Conservation (phyloP, 2,113 vertebrate genomes). For the Engraulis encrasicolus region DNA sequence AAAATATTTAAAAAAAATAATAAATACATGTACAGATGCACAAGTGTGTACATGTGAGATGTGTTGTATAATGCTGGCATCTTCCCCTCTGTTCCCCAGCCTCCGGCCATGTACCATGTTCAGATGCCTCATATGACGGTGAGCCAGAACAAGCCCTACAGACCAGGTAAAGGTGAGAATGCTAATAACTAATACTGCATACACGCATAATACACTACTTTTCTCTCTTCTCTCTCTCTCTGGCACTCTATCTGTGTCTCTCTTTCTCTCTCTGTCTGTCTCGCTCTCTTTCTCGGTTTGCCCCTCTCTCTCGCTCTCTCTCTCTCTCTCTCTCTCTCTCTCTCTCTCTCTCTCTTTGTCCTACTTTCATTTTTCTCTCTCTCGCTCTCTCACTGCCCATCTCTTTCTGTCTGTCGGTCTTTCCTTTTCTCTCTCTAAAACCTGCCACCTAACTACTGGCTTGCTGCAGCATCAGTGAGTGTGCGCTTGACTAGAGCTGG, state of each 20-base stretch:
- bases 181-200: constrained; percentile 51
- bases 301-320: not conserved
- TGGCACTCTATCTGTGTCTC: not conserved
- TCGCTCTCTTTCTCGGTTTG: too few species aligned
- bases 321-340: not conserved
- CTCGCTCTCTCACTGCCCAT: not conserved
- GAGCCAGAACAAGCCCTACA: constrained; percentile 98
- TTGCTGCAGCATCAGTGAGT: not conserved
- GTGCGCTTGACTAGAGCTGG: not conserved
- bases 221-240: not conserved
- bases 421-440: not conserved
- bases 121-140: constrained; percentile 96
- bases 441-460: not conserved
- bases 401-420: not conserved
- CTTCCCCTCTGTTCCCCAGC: constrained; percentile 69
- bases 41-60: not conserved
- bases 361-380: not conserved
- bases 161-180: constrained; percentile 99
- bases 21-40: too few species aligned
- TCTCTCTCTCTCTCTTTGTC: not conserved
- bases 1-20: too few species aligned
- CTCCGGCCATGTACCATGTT: constrained; percentile 91
- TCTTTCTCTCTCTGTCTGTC: not conserved
- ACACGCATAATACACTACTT: not conserved
- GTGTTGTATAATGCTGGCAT: not conserved